Evolutionary conservation across 1,140 invertebrate species (phyloP), one percentile per base, ranked within the genome.

Genomic region (Dermatophagoides farinae): DNA sequence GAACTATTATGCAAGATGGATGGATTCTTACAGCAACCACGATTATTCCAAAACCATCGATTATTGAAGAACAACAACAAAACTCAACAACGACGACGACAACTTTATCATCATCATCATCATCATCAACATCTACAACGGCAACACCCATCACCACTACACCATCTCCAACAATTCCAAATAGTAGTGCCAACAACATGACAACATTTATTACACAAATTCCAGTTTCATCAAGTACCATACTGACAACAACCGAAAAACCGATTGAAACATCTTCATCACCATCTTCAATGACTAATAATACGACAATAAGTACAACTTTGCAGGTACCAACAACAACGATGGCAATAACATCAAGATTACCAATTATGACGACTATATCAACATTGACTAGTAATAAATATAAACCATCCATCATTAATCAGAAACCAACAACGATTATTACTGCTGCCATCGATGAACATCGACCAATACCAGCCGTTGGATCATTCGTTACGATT

Each of bases 231-330:
- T 22, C 40, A 14, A 41, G 16, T 18, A 44, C 14, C 12, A 12
- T 43, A 14, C 31, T 31, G 16, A 50, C 46, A 49, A 9, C 31
- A n/a, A n/a, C n/a, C n/a, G n/a, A n/a, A n/a, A n/a, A n/a, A n/a
- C 20, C 14, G 1, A 18, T 57, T 39, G n/a, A n/a, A n/a, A 40
- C 60, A 46, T 63, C 70, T 16, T 65, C 65, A 54, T 67, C 65
- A 12, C 68, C 66, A 16, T 58, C 66, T 43, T 62, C 58, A 31
- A n/a, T n/a, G 46, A 46, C 65, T 10, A 52, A 57, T 40, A 57
- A 61, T 64, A 43, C 63, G 10, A 59, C 62, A 14, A 43, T 47
- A 44, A 31, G 61, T 10, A 18, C 62, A 40, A 44, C 46, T 47
- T 23, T 57, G 10, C 12, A 37, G 1, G 38, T 60, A 31, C 11